Percentiles rank a stretch among this genome's conserved stretches.
phyloP scores from a whole-genome alignment of 2,888 invertebrate genomes.

The Silvanus unidentatus region DNA sequence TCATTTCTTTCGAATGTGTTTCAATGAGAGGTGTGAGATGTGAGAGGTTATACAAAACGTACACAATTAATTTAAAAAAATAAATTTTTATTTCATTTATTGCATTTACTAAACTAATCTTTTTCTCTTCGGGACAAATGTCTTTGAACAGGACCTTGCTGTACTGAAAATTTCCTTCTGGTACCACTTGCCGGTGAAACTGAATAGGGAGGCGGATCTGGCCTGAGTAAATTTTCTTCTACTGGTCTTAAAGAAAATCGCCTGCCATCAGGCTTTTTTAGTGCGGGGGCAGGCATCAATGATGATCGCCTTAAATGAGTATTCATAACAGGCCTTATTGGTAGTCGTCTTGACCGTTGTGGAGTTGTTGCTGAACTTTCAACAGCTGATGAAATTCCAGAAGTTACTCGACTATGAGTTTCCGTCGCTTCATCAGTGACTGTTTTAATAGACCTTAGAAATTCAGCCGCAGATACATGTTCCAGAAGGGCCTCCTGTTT shows the following conservation, averaged over 20 bases:
- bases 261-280: constrained; percentile 16
- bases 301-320: constrained; percentile 25
- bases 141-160: constrained; percentile 8
- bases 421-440: constrained; percentile 43
- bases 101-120: constrained; percentile 1
- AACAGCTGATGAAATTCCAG: constrained; percentile 13
- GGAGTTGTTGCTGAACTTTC: constrained; percentile 3
- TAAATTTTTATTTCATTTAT: too few relatives aligned
- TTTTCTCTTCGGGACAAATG: constrained; percentile 9
- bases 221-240: constrained; percentile 26
- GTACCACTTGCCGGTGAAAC: background rate
- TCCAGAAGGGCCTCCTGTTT: constrained; percentile 61
- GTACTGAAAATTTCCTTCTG: constrained; percentile 16
- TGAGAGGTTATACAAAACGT: too few relatives aligned
- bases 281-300: constrained; percentile 20
- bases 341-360: constrained; percentile 18
- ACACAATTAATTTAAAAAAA: too few relatives aligned
- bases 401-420: constrained; percentile 42
- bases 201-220: constrained; percentile 13
- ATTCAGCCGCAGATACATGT: constrained; percentile 76
- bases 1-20: too few relatives aligned
- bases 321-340: constrained; percentile 20
- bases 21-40: too few relatives aligned
- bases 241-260: constrained; percentile 33
- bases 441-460: constrained; percentile 70